phyloP scores from a whole-genome alignment of 2,888 invertebrate species.

The Eupithecia inturbata region DNA sequence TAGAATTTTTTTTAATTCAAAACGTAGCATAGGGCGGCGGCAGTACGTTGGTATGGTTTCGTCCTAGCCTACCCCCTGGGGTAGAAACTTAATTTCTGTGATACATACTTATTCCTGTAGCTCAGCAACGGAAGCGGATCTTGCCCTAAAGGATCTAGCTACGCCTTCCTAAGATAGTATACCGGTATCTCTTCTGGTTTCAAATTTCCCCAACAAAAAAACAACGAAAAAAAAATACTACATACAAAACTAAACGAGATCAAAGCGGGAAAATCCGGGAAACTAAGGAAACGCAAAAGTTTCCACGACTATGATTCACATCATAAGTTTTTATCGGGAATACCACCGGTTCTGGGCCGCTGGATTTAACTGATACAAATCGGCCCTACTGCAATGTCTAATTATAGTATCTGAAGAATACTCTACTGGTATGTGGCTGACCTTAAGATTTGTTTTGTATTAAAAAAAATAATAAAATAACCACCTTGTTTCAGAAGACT shows the following conservation, averaged over 20 bases:
- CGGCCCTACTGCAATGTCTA: background rate
- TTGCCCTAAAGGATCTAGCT: background rate
- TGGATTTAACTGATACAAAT: background rate
- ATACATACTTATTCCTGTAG: background rate
- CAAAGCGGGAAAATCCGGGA: background rate
- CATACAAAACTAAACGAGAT: background rate
- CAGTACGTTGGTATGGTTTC: no score
- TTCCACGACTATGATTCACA: constrained; percentile 11
- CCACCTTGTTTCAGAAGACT: no score
- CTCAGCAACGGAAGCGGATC: background rate
- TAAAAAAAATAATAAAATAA: no score
- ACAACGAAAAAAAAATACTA: background rate
- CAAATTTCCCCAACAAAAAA: background rate
- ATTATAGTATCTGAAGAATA: background rate
- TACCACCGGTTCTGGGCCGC: background rate
- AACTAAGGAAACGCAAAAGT: constrained; percentile 7
- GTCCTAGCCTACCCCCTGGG: no score
- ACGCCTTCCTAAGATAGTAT: background rate
- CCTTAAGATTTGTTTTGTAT: no score
- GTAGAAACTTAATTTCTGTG: no score
- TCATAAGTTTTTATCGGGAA: constrained; percentile 18
- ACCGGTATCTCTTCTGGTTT: background rate
- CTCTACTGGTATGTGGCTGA: no score
- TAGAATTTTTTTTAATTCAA: background rate
- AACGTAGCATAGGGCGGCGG: background rate